Percentiles rank a stretch among this genome's conserved stretches.
Conservation (phyloP, 2,113 vertebrate genomes). For the Erpornis zantholeuca region DNA sequence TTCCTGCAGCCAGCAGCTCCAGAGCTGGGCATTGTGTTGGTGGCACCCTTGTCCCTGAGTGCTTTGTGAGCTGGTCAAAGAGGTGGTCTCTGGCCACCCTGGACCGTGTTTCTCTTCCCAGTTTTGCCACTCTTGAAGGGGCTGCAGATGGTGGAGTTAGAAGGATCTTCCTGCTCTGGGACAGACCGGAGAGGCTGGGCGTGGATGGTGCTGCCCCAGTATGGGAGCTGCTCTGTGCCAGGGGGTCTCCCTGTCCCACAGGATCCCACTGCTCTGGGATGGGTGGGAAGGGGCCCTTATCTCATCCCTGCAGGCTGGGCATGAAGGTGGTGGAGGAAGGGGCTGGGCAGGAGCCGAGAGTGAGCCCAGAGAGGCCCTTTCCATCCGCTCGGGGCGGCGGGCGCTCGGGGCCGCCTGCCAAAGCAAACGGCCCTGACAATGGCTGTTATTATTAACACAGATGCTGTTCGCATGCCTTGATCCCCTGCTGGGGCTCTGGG, state of each 20-base stretch:
- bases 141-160: neutral
- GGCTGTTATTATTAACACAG: rapidly evolving
- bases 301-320: neutral
- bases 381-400: neutral
- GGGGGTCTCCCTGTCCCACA: neutral
- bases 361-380: neutral
- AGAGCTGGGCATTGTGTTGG: neutral
- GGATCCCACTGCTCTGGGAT: rapidly evolving
- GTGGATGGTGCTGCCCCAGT: neutral
- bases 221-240: neutral
- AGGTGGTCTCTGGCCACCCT: neutral
- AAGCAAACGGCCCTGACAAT: conserved; percentile 38
- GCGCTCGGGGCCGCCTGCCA: neutral
- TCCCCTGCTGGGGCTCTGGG: neutral
- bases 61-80: too few species aligned
- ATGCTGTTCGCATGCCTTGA: neutral
- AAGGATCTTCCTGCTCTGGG: neutral
- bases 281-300: neutral
- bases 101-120: neutral
- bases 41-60: neutral
- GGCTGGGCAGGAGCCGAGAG: neutral
- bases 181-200: rapidly evolving
- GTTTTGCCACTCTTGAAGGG: neutral
- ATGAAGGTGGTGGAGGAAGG: neutral
- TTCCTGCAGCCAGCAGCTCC: neutral